A percentile compares a stretch with the other conserved stretches of the same genome.
Evolutionary conservation across 2,113 vertebrate genomes (phyloP).

Genomic region (Percopsis transmontana): DNA sequence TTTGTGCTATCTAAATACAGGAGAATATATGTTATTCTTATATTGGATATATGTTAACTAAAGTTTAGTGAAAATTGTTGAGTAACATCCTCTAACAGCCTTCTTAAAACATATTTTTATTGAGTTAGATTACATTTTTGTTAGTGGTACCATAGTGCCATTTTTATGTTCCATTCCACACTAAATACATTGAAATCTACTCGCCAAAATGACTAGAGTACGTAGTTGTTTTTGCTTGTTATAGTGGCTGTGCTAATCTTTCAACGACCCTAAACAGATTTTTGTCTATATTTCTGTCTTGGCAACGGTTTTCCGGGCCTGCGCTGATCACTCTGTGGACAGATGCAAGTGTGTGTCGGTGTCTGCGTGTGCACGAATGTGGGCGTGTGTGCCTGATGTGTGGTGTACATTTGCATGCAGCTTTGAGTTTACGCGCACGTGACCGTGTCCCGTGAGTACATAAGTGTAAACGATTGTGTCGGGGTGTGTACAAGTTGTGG

Average conservation of each 20-base stretch:
- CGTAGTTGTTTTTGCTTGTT: conserved; percentile 54
- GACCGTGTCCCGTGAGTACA: conserved; percentile 30
- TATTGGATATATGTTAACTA: no score
- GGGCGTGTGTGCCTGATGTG: conserved; percentile 15
- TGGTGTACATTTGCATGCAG: conserved; percentile 8
- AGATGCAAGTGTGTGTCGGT: conserved; percentile 49
- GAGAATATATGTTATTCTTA: no score
- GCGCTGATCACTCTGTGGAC: conserved; percentile 60
- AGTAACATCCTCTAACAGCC: no score
- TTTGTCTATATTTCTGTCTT: conserved; percentile 57
- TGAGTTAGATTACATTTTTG: no score
- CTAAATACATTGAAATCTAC: conserved; percentile 55
- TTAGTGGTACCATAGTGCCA: no score
- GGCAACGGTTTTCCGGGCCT: conserved; percentile 45
- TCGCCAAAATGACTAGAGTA: conserved; percentile 40
- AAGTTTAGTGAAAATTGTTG: no score
- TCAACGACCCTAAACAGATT: conserved; percentile 56
- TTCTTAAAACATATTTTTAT: no score
- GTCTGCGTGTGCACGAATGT: conserved; percentile 20
- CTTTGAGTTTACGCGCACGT: conserved; percentile 6
- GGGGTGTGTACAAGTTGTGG: conserved; percentile 52
- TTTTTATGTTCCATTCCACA: conserved; percentile 14
- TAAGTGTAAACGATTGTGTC: conserved; percentile 26
- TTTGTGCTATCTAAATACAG: conserved; percentile 10
- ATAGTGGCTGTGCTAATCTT: conserved; percentile 58